A percentile compares a stretch with the other conserved stretches of the same genome.
Conservation (phyloP, 1,140 invertebrate species). For the Kradibia gibbosae region DNA sequence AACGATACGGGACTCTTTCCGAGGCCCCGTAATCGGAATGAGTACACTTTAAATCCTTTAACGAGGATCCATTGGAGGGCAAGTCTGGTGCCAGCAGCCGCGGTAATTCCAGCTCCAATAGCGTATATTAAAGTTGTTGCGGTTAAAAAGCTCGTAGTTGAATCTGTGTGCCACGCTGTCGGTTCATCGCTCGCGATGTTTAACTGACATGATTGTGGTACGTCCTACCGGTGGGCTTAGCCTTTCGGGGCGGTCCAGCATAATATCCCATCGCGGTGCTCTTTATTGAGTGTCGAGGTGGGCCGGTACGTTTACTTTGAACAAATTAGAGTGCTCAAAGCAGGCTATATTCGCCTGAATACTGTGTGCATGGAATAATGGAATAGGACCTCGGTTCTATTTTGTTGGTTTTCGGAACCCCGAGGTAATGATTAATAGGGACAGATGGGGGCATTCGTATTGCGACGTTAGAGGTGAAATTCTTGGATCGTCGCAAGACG, state of each 20-base stretch:
- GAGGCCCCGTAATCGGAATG: conserved; percentile 87
- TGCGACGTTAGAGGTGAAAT: conserved; percentile 84
- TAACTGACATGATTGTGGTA: conserved; percentile 65
- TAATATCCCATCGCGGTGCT: conserved; percentile 71
- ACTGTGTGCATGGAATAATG: conserved; percentile 85
- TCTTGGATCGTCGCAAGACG: conserved; percentile 84
- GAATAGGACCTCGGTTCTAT: conserved; percentile 87
- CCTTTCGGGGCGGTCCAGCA: conserved; percentile 42
- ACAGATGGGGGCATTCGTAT: conserved; percentile 83
- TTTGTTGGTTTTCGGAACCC: too few species aligned
- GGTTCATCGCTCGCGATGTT: conserved; percentile 73
- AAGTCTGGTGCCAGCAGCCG: conserved; percentile 93
- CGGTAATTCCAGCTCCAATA: conserved; percentile 94
- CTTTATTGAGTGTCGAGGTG: conserved; percentile 77
- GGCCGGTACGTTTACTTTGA: conserved; percentile 83
- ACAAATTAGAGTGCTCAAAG: conserved; percentile 74
- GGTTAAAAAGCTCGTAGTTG: conserved; percentile 85
- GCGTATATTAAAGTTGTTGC: conserved; percentile 91
- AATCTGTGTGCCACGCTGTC: conserved; percentile 78
- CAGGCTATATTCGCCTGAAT: conserved; percentile 80
- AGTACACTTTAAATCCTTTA: conserved; percentile 77
- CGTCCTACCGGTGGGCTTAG: conserved; percentile 67
- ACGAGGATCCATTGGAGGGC: conserved; percentile 90
- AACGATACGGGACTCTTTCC: conserved; percentile 79
- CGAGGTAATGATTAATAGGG: conserved; percentile 88